Evolutionary conservation across 2,888 invertebrate genomes (phyloP).

Genomic region (Clitarchus hookeri): DNA sequence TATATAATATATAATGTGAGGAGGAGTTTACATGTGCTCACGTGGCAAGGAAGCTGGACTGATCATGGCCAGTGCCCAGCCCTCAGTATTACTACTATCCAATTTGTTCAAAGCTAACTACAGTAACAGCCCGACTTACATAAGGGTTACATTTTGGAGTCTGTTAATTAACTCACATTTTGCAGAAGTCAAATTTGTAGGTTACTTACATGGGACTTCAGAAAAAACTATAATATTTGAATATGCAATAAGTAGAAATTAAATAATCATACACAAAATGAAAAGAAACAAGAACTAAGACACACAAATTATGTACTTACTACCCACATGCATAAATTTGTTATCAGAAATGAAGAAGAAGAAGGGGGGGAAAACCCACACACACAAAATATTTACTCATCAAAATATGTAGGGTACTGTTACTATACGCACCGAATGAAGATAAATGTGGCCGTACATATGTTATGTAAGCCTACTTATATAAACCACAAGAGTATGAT

Average conservation of each 20-base stretch:
- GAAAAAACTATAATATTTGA: background rate
- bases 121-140: background rate
- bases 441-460: background rate
- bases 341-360: no score
- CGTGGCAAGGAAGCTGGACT: no score
- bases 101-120: background rate
- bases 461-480: background rate
- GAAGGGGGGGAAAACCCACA: no score
- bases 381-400: no score
- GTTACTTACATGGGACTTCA: background rate
- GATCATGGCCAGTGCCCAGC: no score
- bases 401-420: background rate
- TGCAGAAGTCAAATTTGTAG: background rate
- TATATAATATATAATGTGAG: no score
- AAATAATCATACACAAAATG: background rate
- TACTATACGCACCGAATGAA: background rate
- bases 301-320: background rate
- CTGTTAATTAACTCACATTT: background rate
- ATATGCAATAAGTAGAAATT: background rate
- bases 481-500: no score
- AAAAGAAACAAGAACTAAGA: background rate
- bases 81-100: no score
- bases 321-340: background rate
- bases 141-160: conserved; percentile 1
- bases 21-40: no score